Percentiles rank a stretch among this genome's conserved stretches.
phyloP scores from a whole-genome alignment of 2,797 vertebrate genomes.

The Poeciliopsis gracilis region DNA sequence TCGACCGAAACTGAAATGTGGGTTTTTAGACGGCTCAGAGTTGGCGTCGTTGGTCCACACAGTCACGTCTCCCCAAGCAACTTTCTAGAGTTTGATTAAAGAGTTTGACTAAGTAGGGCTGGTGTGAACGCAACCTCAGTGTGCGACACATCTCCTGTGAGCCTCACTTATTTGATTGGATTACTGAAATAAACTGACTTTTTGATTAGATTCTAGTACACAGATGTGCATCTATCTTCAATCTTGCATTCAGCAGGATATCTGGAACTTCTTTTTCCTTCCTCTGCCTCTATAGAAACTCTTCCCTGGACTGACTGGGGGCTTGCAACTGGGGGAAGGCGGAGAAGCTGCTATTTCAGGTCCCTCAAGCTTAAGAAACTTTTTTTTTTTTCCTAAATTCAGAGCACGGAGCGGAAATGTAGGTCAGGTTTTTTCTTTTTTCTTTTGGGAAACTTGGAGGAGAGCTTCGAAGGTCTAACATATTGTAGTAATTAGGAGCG shows the following conservation, averaged over 20 bases:
- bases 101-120: too few species aligned
- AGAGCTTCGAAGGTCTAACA: constrained; percentile 60
- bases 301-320: not conserved
- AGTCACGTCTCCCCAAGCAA: too few species aligned
- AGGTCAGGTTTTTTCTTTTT: constrained; percentile 56
- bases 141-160: not conserved
- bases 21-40: too few species aligned
- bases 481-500: constrained; percentile 70
- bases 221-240: not conserved
- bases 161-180: not conserved
- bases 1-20: too few species aligned
- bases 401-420: constrained; percentile 65
- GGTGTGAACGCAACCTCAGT: not conserved
- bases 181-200: not conserved
- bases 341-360: constrained; percentile 50
- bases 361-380: constrained; percentile 43
- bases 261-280: not conserved
- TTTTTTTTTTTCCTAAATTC: constrained; percentile 41
- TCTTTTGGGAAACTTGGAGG: constrained; percentile 51
- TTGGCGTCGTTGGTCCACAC: too few species aligned
- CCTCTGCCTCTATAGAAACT: constrained; percentile 1
- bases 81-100: too few species aligned
- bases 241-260: not conserved
- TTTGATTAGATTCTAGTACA: not conserved
- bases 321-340: constrained; percentile 29